Base-by-base conservation (phyloP, 2,797 vertebrate genomes). In the Etheostoma perlongum region DNA sequence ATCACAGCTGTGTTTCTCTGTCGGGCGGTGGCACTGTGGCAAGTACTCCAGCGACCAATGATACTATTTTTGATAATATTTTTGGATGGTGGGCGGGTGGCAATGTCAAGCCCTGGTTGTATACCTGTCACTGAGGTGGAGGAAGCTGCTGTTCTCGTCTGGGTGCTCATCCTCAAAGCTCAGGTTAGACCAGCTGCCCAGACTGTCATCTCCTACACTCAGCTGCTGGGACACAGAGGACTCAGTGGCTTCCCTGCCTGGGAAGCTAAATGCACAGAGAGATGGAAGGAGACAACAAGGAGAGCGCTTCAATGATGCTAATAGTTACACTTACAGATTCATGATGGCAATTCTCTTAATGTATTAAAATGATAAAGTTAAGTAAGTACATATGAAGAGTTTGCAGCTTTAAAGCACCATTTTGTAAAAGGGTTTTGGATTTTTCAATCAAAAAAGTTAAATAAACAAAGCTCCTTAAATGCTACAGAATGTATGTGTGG, bases 91-190 rank as follows among this genome's bases (percentile, higher is more conserved):
- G 36, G 36, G 36, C 10, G 36, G 3, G 36, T 40, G 36, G 1
- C 36, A 11, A 12, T 12, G 10, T 40, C 36, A 40, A 11, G 36
- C 36, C 33, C 36, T 12, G 36, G 36, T 51, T 52, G 58, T 69
- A 11, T 91, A 99, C 98, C 98, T 99, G 94, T 99, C 98, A 85
- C 98, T 99, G 74, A 99, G 95, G 82, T 99, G 98, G 84, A 98
- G 97, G 91, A 99, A 99, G 94, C 98, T 99, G 95, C 98, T 99
- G 93, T 94, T 99, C 83, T 99, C 98, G 74, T 99, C 98, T 44
- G 93, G 95, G 77, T 97, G 98, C 46, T 99, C 98, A 70, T 99
- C 98, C 93, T 99, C 98, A 78, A 99, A 99, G 92, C 98, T 99
- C 83, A 99, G 91, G 92, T 98, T 98, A 53, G 98, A 99, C 98